Evolutionary conservation across 2,113 vertebrate genomes (phyloP).

Genomic region (Scalopus aquaticus): DNA sequence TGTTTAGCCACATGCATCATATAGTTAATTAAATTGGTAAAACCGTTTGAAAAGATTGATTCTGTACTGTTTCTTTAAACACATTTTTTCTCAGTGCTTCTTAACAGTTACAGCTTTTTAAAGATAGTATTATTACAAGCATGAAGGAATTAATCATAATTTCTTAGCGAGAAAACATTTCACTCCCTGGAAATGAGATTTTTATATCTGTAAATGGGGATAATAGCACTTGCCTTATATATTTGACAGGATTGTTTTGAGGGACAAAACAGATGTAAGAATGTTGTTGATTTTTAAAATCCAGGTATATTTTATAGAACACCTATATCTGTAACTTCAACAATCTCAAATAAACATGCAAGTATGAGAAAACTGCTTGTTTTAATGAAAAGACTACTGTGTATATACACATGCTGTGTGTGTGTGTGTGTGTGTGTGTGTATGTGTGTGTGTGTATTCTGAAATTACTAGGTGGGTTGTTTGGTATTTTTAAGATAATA

Average conservation of each 20-base stretch:
- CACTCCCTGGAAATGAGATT: constrained; percentile 37
- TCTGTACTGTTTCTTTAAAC: background rate
- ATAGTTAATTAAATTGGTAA: background rate
- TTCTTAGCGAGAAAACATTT: constrained; percentile 49
- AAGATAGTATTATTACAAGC: constrained; percentile 39
- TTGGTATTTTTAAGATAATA: background rate
- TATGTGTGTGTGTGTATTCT: background rate
- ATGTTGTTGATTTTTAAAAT: background rate
- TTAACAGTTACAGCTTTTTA: constrained; percentile 27
- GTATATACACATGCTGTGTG: background rate
- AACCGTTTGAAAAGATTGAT: background rate
- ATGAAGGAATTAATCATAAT: constrained; percentile 24
- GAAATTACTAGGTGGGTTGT: background rate
- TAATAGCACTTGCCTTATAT: background rate
- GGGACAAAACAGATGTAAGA: background rate
- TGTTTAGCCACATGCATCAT: background rate
- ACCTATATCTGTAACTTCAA: background rate
- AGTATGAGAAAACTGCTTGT: background rate
- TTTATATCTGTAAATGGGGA: background rate
- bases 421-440: background rate
- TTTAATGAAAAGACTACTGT: background rate
- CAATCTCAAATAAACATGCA: background rate
- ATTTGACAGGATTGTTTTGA: constrained; percentile 34
- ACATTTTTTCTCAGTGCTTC: background rate
- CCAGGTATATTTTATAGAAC: background rate